Percentiles rank a stretch among this genome's conserved stretches.
Evolutionary conservation across 2,797 vertebrate genomes (phyloP).

Genomic region (Pangasius macronema): DNA sequence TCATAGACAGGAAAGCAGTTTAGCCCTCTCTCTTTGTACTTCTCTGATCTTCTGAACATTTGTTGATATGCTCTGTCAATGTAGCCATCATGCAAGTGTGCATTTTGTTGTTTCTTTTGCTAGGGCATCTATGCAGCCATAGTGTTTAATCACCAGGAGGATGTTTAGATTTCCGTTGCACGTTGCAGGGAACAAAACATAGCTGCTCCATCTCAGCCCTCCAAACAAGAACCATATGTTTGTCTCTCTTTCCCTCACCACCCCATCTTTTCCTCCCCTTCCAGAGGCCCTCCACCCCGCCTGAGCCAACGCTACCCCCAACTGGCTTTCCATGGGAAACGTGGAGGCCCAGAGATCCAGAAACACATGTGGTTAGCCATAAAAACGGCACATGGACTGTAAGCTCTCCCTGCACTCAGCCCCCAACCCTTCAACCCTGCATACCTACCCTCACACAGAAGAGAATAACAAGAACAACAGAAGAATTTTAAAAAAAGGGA

Average conservation of each 20-base stretch:
- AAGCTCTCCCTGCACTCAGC: constrained; percentile 50
- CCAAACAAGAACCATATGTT: constrained; percentile 78
- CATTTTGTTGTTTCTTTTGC: constrained; percentile 57
- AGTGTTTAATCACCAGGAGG: constrained; percentile 70
- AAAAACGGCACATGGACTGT: constrained; percentile 72
- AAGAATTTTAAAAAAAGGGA: constrained; percentile 15
- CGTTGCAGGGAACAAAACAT: constrained; percentile 67
- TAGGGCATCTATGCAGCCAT: constrained; percentile 59
- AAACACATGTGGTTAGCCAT: constrained; percentile 78
- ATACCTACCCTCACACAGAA: constrained; percentile 33
- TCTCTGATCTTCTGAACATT: constrained; percentile 32
- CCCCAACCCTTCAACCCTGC: constrained; percentile 52
- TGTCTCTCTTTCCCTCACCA: constrained; percentile 50
- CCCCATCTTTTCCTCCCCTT: constrained; percentile 59
- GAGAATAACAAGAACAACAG: constrained; percentile 56
- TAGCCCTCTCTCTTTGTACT: constrained; percentile 15
- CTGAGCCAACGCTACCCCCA: constrained; percentile 52
- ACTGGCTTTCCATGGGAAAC: constrained; percentile 65
- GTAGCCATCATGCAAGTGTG: constrained; percentile 55
- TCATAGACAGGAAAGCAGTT: constrained; percentile 13
- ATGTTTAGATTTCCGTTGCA: constrained; percentile 72
- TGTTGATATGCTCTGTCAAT: constrained; percentile 54
- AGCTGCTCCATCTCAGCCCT: constrained; percentile 65
- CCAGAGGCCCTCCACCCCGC: constrained; percentile 59
- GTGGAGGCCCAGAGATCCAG: constrained; percentile 69